These are phyloP conservation scores for Zosterops borbonicus DNA, from an alignment of 2,113 vertebrate species.

Conservation along the genomic window DNA sequence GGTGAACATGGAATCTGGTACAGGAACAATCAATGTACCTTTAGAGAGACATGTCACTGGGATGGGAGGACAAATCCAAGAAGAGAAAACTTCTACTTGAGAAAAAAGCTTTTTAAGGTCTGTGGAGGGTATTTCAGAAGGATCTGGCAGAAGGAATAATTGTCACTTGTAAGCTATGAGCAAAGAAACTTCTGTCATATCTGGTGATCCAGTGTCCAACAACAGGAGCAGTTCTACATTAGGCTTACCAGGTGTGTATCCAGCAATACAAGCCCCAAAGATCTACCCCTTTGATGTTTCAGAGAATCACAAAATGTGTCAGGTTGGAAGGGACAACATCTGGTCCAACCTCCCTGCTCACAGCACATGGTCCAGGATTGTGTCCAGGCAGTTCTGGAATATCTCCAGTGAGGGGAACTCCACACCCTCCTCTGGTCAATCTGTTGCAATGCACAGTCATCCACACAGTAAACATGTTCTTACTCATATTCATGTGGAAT, in stretches of 20 bases:
- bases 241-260: background rate
- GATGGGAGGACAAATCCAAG: background rate
- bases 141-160: background rate
- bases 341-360: background rate
- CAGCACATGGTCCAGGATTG: background rate
- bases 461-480: background rate
- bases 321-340: background rate
- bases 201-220: background rate
- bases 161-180: background rate
- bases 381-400: background rate
- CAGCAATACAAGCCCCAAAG: background rate
- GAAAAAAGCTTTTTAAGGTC: background rate
- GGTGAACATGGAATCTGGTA: background rate
- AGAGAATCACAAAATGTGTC: background rate
- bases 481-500: background rate
- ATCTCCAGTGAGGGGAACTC: background rate
- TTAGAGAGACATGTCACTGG: background rate
- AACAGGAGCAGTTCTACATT: background rate
- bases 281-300: background rate
- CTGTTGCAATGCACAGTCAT: background rate
- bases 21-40: fast-evolving
- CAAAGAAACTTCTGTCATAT: background rate
- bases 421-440: background rate
- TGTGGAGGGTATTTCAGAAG: background rate
- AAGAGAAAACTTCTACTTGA: background rate